Evolutionary conservation across 2,797 vertebrate genomes (phyloP).

Genomic region (Melanotaenia nigrans): DNA sequence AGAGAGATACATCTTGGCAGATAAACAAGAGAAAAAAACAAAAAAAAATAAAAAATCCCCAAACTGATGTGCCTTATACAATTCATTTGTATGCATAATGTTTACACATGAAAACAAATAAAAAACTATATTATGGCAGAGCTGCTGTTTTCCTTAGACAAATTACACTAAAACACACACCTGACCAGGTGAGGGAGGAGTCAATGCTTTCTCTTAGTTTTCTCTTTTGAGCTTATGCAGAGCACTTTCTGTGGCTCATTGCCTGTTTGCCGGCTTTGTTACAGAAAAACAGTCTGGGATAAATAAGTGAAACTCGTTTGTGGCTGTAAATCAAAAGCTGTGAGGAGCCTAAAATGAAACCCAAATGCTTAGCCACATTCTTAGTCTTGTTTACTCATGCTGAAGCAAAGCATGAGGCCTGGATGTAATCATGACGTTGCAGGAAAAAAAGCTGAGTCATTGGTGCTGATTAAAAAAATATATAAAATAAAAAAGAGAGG

Average conservation of each 20-base stretch:
- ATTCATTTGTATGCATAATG: constrained; percentile 13
- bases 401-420: neutral
- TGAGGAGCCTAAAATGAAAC: constrained; percentile 43
- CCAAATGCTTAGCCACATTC: constrained; percentile 58
- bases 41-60: constrained; percentile 22
- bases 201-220: neutral
- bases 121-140: neutral
- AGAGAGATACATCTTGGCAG: constrained; percentile 78
- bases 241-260: constrained; percentile 21
- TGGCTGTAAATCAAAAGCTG: constrained; percentile 36
- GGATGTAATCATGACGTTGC: constrained; percentile 27
- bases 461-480: neutral
- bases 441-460: constrained; percentile 25
- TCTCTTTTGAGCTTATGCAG: neutral
- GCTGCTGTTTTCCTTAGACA: constrained; percentile 1
- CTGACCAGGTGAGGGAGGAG: constrained; percentile 39
- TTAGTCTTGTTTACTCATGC: constrained; percentile 32
- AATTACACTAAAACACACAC: constrained; percentile 5
- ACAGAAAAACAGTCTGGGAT: constrained; percentile 47
- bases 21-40: constrained; percentile 69
- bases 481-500: neutral
- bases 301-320: constrained; percentile 54
- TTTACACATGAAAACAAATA: neutral
- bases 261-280: constrained; percentile 57
- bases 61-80: neutral